Percentiles rank a stretch among this genome's conserved stretches.
Evolutionary conservation across 2,113 vertebrate species (phyloP).

Genomic region (Osmerus mordax): DNA sequence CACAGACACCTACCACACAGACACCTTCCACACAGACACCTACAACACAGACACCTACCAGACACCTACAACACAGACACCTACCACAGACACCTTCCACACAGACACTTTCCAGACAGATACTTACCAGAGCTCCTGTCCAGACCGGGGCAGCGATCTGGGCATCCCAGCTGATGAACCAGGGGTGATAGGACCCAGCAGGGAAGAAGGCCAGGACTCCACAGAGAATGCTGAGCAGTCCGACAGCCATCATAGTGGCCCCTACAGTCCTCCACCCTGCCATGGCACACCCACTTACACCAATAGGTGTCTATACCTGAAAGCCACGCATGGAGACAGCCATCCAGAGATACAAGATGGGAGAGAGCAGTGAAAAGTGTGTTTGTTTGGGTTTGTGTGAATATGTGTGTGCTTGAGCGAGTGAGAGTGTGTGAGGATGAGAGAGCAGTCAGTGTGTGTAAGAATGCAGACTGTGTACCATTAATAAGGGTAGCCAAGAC

Average conservation of each 20-base stretch:
- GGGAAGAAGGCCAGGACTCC: constrained; percentile 58
- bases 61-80: too few relatives aligned
- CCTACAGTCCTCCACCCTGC: constrained; percentile 31
- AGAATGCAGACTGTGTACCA: neutral
- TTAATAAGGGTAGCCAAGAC: neutral
- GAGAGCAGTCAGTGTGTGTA: neutral
- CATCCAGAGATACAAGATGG: neutral
- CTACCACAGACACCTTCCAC: neutral
- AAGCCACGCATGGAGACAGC: neutral
- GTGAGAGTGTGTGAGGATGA: neutral
- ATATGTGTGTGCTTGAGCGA: neutral
- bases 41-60: too few relatives aligned
- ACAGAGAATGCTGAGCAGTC: constrained; percentile 47
- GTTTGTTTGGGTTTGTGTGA: neutral
- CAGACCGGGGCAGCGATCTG: constrained; percentile 61
- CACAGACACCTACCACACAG: too few relatives aligned
- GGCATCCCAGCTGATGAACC: constrained; percentile 54
- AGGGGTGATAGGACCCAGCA: constrained; percentile 48
- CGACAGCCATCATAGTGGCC: constrained; percentile 40
- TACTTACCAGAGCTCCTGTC: constrained; percentile 64
- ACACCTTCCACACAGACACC: too few relatives aligned
- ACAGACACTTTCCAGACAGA: neutral
- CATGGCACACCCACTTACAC: neutral
- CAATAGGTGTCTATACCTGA: neutral
- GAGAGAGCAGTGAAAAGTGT: neutral